A percentile compares a stretch with the other conserved stretches of the same genome.
Conservation (phyloP, 2,113 vertebrate genomes). For the Tupaia tana region DNA sequence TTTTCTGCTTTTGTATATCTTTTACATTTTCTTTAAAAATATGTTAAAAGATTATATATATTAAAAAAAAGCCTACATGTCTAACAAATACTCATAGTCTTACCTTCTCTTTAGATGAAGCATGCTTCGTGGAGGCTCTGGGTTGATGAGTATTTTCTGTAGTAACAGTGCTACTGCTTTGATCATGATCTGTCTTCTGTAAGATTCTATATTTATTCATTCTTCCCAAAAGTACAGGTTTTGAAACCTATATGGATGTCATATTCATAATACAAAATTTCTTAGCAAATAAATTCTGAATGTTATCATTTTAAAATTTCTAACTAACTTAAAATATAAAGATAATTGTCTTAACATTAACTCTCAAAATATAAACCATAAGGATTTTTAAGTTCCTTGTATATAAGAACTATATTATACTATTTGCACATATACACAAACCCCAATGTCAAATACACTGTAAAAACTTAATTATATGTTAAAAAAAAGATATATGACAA, state of each 20-base stretch:
- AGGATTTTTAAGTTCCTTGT: slow-evolving; percentile 29
- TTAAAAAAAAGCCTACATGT: background rate
- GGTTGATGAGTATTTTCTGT: slow-evolving; percentile 83
- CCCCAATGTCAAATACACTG: background rate
- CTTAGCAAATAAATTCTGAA: slow-evolving; percentile 57
- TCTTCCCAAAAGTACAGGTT: slow-evolving; percentile 92
- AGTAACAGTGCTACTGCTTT: slow-evolving; percentile 80
- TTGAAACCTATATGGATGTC: slow-evolving; percentile 90
- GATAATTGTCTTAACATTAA: slow-evolving; percentile 49
- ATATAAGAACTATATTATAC: background rate
- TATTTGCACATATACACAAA: background rate
- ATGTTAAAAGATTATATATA: background rate
- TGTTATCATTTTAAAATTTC: slow-evolving; percentile 24
- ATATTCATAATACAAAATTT: slow-evolving; percentile 56
- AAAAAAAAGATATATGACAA: background rate
- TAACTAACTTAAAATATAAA: slow-evolving; percentile 48
- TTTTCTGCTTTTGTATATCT: background rate
- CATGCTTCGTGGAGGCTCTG: slow-evolving; percentile 88
- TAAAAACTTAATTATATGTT: background rate
- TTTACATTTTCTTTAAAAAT: background rate
- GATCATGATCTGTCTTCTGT: slow-evolving; percentile 87
- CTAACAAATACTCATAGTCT: slow-evolving; percentile 53
- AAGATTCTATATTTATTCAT: slow-evolving; percentile 87
- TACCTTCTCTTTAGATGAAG: slow-evolving; percentile 88
- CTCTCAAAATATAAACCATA: slow-evolving; percentile 60